These are phyloP conservation scores for Pygoscelis adeliae DNA, from an alignment of 2,113 vertebrate genomes.

Conservation along the genomic window DNA sequence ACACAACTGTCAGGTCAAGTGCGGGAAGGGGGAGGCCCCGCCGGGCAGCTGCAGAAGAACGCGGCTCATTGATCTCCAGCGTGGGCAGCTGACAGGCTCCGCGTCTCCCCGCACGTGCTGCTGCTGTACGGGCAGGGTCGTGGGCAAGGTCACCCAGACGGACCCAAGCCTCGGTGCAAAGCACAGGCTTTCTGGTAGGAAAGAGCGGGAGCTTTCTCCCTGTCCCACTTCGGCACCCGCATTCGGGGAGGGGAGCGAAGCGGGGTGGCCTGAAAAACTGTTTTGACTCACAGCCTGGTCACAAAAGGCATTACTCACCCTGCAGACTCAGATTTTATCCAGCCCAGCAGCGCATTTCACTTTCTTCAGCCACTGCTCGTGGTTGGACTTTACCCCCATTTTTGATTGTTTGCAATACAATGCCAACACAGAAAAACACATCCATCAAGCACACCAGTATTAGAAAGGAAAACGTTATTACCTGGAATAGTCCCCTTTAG, in stretches of 20 bases:
- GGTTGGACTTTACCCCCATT: not conserved
- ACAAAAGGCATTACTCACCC: constrained; percentile 63
- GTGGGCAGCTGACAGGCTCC: constrained; percentile 64
- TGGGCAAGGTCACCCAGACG: not conserved
- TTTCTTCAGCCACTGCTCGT: not conserved
- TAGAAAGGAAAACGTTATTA: constrained; percentile 78
- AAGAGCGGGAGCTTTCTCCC: not conserved
- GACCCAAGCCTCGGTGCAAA: not conserved
- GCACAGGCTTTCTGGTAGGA: not conserved
- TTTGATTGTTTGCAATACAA: constrained; percentile 45
- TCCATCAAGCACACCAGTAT: constrained; percentile 26
- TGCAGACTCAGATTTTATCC: constrained; percentile 34
- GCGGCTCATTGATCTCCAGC: constrained; percentile 38
- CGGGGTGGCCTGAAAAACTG: not conserved
- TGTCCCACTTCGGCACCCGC: not conserved
- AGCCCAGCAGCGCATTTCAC: constrained; percentile 15
- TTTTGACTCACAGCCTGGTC: constrained; percentile 34
- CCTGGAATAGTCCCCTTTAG: constrained; percentile 93
- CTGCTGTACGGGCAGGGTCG: not conserved
- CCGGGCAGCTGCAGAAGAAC: constrained; percentile 71
- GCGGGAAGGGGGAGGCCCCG: constrained; percentile 52
- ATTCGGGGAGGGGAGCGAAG: not conserved
- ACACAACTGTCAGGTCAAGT: constrained; percentile 69
- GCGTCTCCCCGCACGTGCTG: not conserved
- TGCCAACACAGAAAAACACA: constrained; percentile 52